Evolutionary conservation across 2,113 vertebrate genomes (phyloP).

Genomic region (Tonatia bakeri): DNA sequence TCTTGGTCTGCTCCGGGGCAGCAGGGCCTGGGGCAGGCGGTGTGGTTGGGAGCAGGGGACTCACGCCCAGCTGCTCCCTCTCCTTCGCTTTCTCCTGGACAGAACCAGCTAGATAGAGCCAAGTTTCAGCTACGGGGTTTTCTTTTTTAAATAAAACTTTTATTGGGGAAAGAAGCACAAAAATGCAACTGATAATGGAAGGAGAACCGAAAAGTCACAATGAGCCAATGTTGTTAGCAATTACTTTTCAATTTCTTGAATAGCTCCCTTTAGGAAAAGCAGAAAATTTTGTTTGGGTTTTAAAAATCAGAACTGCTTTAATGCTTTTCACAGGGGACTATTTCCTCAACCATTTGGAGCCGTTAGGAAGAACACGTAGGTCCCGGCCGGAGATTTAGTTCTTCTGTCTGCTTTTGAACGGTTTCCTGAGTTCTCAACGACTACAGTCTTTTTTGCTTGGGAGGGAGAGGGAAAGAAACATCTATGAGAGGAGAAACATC

Average conservation of each 20-base stretch:
- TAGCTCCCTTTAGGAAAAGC: conserved; percentile 29
- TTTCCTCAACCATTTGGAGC: conserved; percentile 25
- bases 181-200: conserved; percentile 72
- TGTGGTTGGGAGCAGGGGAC: background rate
- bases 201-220: conserved; percentile 56
- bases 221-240: background rate
- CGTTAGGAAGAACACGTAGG: conserved; percentile 3
- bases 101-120: background rate
- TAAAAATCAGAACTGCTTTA: conserved; percentile 26
- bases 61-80: background rate
- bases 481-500: no score
- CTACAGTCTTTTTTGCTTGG: no score
- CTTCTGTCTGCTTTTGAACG: conserved; percentile 13
- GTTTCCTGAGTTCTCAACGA: conserved; percentile 46
- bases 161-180: conserved; percentile 70
- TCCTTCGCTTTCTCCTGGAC: background rate
- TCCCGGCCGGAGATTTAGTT: background rate
- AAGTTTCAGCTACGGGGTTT: background rate
- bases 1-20: no score
- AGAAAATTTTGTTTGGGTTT: conserved; percentile 1
- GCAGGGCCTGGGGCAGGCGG: background rate
- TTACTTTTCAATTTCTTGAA: conserved; percentile 54
- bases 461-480: no score
- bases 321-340: conserved; percentile 2
- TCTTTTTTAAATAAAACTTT: conserved; percentile 73